Percentiles rank a stretch among this genome's conserved stretches.
Evolutionary conservation across 2,888 invertebrate species (phyloP).

Genomic region (Sesamia inferens): DNA sequence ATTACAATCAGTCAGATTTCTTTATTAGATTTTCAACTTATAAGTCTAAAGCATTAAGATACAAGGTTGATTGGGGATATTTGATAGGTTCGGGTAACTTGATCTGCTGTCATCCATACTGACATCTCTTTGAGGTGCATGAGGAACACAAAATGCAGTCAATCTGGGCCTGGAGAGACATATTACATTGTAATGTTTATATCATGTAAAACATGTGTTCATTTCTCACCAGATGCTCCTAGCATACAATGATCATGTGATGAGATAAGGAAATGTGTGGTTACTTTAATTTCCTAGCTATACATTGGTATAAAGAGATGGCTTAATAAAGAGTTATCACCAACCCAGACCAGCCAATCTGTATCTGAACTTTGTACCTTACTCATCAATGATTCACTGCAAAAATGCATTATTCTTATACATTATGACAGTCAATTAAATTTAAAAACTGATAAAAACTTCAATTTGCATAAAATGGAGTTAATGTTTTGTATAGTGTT

Average conservation of each 20-base stretch:
- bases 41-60: too few relatives aligned
- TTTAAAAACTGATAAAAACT: conserved; percentile 20
- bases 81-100: too few relatives aligned
- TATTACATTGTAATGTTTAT: conserved; percentile 1
- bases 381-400: conserved; percentile 49
- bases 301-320: conserved; percentile 1
- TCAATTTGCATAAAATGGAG: conserved; percentile 13
- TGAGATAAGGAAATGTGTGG: conserved; percentile 42
- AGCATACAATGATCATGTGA: conserved; percentile 35
- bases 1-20: too few relatives aligned
- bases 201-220: conserved; percentile 12
- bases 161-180: too few relatives aligned
- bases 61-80: too few relatives aligned
- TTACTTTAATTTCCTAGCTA: conserved; percentile 6
- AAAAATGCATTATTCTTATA: conserved; percentile 14
- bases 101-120: too few relatives aligned
- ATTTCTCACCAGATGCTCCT: conserved; percentile 23
- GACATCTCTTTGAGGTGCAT: too few relatives aligned
- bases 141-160: too few relatives aligned
- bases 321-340: conserved; percentile 12
- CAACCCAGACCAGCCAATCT: conserved; percentile 11
- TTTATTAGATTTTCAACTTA: too few relatives aligned
- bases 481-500: not conserved
- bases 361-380: conserved; percentile 51
- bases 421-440: conserved; percentile 15